Percentiles rank a stretch among this genome's conserved stretches.
Evolutionary conservation across 2,797 vertebrate species (phyloP).

Genomic region (Cetoscarus ocellatus): DNA sequence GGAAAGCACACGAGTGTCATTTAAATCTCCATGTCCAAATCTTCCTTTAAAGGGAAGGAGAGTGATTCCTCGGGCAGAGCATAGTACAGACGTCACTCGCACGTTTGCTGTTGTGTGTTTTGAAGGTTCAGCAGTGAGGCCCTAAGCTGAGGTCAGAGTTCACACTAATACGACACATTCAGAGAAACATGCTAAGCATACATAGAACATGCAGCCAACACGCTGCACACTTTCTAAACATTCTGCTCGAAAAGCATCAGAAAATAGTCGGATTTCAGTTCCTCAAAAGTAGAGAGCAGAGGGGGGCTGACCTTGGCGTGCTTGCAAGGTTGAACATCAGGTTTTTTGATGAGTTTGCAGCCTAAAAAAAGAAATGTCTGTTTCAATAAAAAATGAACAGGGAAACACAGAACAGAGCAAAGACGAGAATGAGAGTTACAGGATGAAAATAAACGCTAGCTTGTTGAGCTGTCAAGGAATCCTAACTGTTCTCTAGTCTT

Average conservation of each 20-base stretch:
- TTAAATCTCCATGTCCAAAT: conserved; percentile 9
- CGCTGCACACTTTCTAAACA: conserved; percentile 20
- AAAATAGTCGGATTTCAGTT: conserved; percentile 1
- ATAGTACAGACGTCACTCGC: conserved; percentile 28
- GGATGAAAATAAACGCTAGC: too few relatives aligned
- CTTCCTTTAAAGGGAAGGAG: conserved; percentile 64
- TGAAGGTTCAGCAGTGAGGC: conserved; percentile 7
- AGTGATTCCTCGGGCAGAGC: conserved; percentile 6
- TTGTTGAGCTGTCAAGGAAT: too few relatives aligned
- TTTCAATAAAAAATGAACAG: too few relatives aligned
- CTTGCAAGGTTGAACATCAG: too few relatives aligned
- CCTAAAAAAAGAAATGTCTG: too few relatives aligned
- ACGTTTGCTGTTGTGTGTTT: conserved; percentile 27
- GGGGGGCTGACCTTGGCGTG: not conserved
- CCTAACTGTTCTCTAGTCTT: too few relatives aligned
- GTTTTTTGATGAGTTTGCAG: too few relatives aligned
- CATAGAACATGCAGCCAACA: conserved; percentile 33
- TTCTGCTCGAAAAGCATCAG: conserved; percentile 33
- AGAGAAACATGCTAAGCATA: conserved; percentile 56
- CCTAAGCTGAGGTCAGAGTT: conserved; percentile 47
- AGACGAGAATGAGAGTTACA: too few relatives aligned
- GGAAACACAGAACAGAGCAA: too few relatives aligned
- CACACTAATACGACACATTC: conserved; percentile 62
- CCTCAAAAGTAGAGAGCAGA: conserved; percentile 1
- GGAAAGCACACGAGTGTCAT: not conserved